These are phyloP conservation scores for Orthonyx spaldingii DNA, from an alignment of 2,113 vertebrate species.

Conservation along the genomic window DNA sequence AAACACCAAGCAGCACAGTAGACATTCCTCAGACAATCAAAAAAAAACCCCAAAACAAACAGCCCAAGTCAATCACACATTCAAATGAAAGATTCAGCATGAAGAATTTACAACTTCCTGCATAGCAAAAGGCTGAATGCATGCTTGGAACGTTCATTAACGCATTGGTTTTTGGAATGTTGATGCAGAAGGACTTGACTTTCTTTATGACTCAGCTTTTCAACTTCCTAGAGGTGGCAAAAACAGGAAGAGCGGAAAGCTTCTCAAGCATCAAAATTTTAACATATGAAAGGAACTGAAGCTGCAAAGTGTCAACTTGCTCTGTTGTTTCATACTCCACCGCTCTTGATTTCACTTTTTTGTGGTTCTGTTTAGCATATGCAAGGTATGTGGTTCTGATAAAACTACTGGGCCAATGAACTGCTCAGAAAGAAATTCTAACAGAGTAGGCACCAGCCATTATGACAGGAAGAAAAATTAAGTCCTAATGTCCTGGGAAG, in stretches of 20 bases:
- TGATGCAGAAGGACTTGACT: background rate
- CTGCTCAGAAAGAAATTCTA: background rate
- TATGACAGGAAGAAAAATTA: background rate
- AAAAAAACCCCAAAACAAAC: background rate
- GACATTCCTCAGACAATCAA: background rate
- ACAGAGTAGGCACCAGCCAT: background rate
- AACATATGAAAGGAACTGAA: background rate
- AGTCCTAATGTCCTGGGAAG: background rate
- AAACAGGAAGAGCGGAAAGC: background rate
- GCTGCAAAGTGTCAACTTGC: background rate
- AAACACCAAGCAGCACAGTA: background rate
- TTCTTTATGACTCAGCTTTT: background rate
- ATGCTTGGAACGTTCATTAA: background rate
- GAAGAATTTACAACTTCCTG: background rate
- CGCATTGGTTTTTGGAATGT: background rate
- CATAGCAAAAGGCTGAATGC: background rate
- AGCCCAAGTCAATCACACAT: background rate
- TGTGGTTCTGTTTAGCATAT: background rate
- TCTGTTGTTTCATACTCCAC: background rate
- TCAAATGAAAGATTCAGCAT: constrained; percentile 1
- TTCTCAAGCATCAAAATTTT: background rate
- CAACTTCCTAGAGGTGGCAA: background rate
- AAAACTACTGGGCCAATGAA: background rate
- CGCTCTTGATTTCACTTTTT: background rate
- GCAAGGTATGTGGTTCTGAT: background rate